phyloP scores from a whole-genome alignment of 2,888 invertebrate species.

The Sabellastarte sp. region DNA sequence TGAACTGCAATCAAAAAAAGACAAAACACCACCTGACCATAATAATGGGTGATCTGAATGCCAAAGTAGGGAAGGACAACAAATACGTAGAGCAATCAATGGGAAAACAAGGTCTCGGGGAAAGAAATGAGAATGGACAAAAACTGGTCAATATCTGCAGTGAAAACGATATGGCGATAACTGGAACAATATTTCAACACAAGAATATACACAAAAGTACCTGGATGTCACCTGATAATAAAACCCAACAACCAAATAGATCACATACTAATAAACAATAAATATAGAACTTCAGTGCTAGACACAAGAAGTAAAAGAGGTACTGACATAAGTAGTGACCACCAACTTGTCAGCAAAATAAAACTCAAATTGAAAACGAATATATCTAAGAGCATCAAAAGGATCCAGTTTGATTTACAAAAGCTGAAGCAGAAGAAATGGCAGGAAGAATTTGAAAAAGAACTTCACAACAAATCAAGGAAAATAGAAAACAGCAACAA shows the following conservation, averaged over 20 bases:
- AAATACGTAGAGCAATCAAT: background rate
- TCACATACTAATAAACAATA: background rate
- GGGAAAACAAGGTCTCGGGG: background rate
- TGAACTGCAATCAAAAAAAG: slow-evolving; percentile 1
- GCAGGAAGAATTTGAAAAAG: background rate
- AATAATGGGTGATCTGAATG: slow-evolving; percentile 1
- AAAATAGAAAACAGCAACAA: background rate
- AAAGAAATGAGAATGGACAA: background rate
- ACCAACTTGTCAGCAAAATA: background rate
- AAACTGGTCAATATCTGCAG: background rate
- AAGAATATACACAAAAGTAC: background rate
- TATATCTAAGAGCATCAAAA: background rate
- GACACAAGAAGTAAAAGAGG: background rate
- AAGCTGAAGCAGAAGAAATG: background rate
- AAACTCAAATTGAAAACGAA: background rate
- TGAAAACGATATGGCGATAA: background rate
- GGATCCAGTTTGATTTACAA: background rate
- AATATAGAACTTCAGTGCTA: background rate
- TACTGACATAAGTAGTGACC: no score
- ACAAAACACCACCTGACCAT: background rate
- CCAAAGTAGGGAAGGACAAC: slow-evolving; percentile 1
- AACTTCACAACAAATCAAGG: background rate
- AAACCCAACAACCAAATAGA: background rate
- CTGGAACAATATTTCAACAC: background rate
- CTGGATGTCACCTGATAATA: no score